phyloP scores from a whole-genome alignment of 2,113 vertebrate genomes.

The Gavialis gangeticus region DNA sequence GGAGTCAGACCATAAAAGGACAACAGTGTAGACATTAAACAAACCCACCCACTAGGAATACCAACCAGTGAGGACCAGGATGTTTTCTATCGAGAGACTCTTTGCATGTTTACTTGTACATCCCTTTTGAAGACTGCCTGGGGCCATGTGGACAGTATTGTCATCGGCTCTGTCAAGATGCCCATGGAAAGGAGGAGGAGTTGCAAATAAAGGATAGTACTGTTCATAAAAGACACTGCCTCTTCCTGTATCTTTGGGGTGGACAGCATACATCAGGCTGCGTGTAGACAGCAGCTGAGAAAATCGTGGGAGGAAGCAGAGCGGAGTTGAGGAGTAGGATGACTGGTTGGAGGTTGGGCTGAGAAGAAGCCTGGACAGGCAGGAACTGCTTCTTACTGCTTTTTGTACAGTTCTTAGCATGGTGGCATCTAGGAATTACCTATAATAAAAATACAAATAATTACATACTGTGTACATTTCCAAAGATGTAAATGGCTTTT shows the following conservation, averaged over 20 bases:
- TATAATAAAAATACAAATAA: background rate
- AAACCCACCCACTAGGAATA: background rate
- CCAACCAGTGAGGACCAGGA: background rate
- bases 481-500: background rate
- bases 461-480: background rate
- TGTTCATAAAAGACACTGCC: conserved; percentile 6
- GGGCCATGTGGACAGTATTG: background rate
- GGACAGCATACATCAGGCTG: background rate
- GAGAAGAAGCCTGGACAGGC: background rate
- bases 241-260: background rate
- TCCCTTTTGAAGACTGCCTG: too few relatives aligned
- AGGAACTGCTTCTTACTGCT: background rate
- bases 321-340: background rate
- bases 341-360: background rate
- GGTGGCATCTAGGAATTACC: background rate
- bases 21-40: background rate
- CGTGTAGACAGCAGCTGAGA: background rate
- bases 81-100: background rate
- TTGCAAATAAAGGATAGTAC: conserved; percentile 51
- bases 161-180: background rate
- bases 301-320: background rate
- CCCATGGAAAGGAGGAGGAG: background rate
- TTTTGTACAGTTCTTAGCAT: background rate
- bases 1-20: background rate
- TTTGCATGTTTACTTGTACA: background rate